Percentiles rank a stretch among this genome's conserved stretches.
phyloP scores from a whole-genome alignment of 2,888 invertebrate genomes.

The Platerodrilus igneus region DNA sequence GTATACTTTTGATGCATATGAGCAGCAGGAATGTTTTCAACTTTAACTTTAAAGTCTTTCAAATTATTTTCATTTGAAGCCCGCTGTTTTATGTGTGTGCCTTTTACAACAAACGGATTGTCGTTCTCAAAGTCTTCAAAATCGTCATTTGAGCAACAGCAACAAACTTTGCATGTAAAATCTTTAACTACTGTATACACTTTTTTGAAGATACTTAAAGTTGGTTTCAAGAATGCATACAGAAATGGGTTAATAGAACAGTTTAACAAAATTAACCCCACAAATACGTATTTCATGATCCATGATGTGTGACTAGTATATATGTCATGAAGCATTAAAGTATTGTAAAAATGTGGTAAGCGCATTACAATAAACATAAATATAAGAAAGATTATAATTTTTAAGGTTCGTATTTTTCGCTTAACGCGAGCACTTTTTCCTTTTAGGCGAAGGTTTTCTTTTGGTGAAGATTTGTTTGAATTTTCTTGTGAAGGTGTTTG shows the following conservation, averaged over 20 bases:
- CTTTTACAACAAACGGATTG: constrained; percentile 36
- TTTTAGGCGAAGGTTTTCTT: constrained; percentile 16
- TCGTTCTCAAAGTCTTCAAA: constrained; percentile 44
- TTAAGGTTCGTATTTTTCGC: constrained; percentile 55
- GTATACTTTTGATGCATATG: neutral
- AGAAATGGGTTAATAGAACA: constrained; percentile 57
- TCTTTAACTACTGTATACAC: constrained; percentile 32
- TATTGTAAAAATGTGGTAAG: constrained; percentile 52
- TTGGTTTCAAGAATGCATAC: constrained; percentile 56
- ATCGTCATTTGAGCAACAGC: constrained; percentile 42
- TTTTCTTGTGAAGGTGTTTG: constrained; percentile 29
- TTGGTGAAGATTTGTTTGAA: constrained; percentile 16
- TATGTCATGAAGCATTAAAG: constrained; percentile 44
- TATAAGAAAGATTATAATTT: constrained; percentile 54
- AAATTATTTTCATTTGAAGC: constrained; percentile 7
- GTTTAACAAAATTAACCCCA: constrained; percentile 51
- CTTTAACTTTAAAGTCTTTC: constrained; percentile 12
- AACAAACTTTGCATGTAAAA: constrained; percentile 40
- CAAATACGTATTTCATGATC: constrained; percentile 51
- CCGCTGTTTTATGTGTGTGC: too few species aligned
- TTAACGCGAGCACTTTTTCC: constrained; percentile 35
- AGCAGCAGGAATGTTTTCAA: constrained; percentile 9
- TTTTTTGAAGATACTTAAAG: constrained; percentile 39
- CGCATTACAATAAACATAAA: constrained; percentile 53
- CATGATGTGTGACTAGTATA: constrained; percentile 35